Base-by-base conservation (phyloP, 2,888 invertebrate species). In the Sylvicola cinctus region DNA sequence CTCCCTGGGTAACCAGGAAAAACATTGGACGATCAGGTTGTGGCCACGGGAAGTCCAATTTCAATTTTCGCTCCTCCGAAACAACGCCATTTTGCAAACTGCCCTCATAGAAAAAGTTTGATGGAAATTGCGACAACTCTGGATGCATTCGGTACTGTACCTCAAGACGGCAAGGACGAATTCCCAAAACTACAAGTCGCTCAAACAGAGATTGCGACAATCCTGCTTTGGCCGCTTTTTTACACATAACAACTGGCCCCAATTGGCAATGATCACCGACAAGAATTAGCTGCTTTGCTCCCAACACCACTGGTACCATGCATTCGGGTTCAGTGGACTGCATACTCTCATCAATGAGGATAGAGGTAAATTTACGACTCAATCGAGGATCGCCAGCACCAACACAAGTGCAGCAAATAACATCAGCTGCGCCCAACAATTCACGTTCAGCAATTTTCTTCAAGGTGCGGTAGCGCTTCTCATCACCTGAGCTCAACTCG, bases 121-220 rank as follows among this genome's bases (percentile, higher is more conserved):
- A 96, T 0, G 98, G 98, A 54, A 99, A 99, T 37, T 90, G 75
- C 0, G 91, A 90, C 7, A 99, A 64, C 48, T 91, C 90, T 0
- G 98, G 98, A 52, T 98, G 98, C 98, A 98, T 99, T 33, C 98
- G 76, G 55, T 99, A 98, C 52, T 98, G 98, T 0, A 91, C 90
- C 55, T 96, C 95, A 28, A 98, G 66, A 1, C 96, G 74, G 58
- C 96, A 91, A 0, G 98, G 98, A 16, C 95, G 69, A 45, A 95
- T 96, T 7, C 96, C 96, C 5, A 98, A 68, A 1, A 98, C 91
- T 0, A 99, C 96, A 2, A 99, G 65, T 4, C 98, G 70, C 54
- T 98, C 98, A 56, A 99, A 98, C 39, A 98, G 66, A 34, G 93
- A 93, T 56, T 96, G 96, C 1, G 88, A 88, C 15, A 99, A 69